These are phyloP conservation scores for Dicycla oo DNA, from an alignment of 2,888 invertebrate species.

Conservation along the genomic window DNA sequence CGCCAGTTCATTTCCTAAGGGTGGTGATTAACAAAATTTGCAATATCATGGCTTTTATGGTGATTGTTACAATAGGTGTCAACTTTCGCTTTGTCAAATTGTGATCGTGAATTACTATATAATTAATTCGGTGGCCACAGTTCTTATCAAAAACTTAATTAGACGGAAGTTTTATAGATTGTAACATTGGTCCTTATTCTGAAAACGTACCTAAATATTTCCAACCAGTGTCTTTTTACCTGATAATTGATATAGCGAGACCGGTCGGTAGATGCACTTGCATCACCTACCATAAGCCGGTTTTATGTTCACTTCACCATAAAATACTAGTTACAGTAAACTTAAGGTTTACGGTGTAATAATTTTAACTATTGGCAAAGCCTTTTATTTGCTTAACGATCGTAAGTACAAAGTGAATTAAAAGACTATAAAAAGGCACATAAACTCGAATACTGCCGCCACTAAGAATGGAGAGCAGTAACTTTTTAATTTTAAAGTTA, in stretches of 20 bases:
- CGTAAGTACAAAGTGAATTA: conserved; percentile 51
- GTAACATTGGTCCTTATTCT: too few relatives aligned
- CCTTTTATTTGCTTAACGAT: conserved; percentile 54
- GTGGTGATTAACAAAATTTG: too few relatives aligned
- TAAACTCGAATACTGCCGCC: conserved; percentile 39
- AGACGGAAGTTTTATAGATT: too few relatives aligned
- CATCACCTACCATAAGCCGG: background rate
- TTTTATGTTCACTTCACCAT: conserved; percentile 23
- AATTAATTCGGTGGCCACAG: too few relatives aligned
- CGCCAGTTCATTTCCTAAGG: too few relatives aligned
- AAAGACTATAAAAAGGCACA: conserved; percentile 43
- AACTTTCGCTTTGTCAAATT: too few relatives aligned
- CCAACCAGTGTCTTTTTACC: too few relatives aligned
- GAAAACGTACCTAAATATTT: too few relatives aligned
- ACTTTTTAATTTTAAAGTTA: conserved; percentile 33
- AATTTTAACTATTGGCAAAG: conserved; percentile 50
- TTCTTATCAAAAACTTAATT: too few relatives aligned
- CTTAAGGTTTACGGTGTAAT: conserved; percentile 35
- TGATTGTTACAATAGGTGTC: too few relatives aligned
- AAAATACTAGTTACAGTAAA: conserved; percentile 21
- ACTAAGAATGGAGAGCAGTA: conserved; percentile 8
- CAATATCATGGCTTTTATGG: too few relatives aligned
- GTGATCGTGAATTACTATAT: too few relatives aligned
- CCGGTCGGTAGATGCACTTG: background rate
- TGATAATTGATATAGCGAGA: background rate